Evolutionary conservation across 2,113 vertebrate genomes (phyloP).

Genomic region (Grammomys dolichurus): DNA sequence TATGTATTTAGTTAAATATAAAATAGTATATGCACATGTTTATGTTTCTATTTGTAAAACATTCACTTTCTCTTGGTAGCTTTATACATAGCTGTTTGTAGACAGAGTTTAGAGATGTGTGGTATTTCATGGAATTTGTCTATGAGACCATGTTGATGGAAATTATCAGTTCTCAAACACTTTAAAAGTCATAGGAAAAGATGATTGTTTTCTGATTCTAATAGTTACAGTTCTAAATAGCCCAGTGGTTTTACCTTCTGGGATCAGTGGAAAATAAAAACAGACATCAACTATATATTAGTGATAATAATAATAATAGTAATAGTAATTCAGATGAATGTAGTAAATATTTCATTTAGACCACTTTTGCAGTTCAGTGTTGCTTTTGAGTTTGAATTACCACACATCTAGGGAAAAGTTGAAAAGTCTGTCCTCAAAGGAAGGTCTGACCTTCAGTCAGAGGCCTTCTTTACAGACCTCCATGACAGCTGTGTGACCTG

Average conservation of each 20-base stretch:
- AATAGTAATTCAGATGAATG: neutral
- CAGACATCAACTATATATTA: neutral
- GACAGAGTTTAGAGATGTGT: neutral
- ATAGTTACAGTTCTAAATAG: neutral
- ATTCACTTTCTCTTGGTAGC: neutral
- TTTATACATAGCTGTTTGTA: neutral
- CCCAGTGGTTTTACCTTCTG: too few species aligned
- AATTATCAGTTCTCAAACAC: neutral
- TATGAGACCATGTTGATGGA: neutral
- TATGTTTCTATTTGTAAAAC: neutral
- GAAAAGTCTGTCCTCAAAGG: conserved; percentile 35
- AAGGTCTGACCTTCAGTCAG: conserved; percentile 2
- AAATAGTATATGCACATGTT: neutral
- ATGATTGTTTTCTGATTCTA: neutral
- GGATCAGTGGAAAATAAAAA: neutral
- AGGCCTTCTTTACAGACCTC: rapidly evolving
- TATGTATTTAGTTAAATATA: neutral
- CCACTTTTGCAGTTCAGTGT: neutral
- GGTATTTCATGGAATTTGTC: neutral
- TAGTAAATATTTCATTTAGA: neutral
- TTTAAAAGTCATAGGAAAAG: neutral
- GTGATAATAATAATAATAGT: neutral
- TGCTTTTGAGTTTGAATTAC: neutral
- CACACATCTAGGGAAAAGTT: neutral
- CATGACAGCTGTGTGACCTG: neutral